Base-by-base conservation (phyloP, 2,888 invertebrate genomes). In the Gryllus longicercus region DNA sequence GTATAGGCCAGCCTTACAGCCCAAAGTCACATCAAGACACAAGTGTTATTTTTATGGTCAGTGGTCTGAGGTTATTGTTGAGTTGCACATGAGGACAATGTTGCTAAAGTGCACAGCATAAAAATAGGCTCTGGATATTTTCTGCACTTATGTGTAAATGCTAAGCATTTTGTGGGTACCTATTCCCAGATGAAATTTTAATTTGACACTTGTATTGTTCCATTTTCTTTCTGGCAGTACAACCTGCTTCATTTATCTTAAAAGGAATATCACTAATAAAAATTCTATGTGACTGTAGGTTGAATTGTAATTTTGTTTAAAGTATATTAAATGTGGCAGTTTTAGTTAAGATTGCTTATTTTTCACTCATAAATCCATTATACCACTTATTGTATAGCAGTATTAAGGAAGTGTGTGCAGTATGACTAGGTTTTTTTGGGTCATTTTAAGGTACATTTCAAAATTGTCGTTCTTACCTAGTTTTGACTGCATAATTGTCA, bases 21-120 rank as follows among this genome's bases (percentile, higher is more conserved):
- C 51, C 50, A 63, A 76, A 81, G 80, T 76, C 38, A 76, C 78
- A 78, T 76, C 49, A 80, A 80, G 80, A 80, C 76, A 78, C 75
- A 78, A 78, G 78, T 80, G 79, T 79, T 79, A 50, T 74, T 74
- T 51, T 77, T 21, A 63, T 79, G 76, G 79, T 79, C 79, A 79
- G 79, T 79, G 79, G 38, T 77, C 76, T 49, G 38, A 78, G 50
- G 79, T 75, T 79, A 11, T 75, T 79, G 38, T 79, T 79, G 63
- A 63, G 63, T 63, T 63, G 63, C 63, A 63, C 63, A 63, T 14
- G 63, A 63, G 63, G 63, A 63, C 63, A 63, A 18, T 63, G 63
- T 18, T 63, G 63, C 63, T 63, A 63, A 38, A 18, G 63, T 63
- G 63, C 63, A 63, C 63, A 63, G 63, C n/a, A 63, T 63, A 63